Evolutionary conservation across 2,113 vertebrate species (phyloP).

Genomic region (Bubo blakistoni): DNA sequence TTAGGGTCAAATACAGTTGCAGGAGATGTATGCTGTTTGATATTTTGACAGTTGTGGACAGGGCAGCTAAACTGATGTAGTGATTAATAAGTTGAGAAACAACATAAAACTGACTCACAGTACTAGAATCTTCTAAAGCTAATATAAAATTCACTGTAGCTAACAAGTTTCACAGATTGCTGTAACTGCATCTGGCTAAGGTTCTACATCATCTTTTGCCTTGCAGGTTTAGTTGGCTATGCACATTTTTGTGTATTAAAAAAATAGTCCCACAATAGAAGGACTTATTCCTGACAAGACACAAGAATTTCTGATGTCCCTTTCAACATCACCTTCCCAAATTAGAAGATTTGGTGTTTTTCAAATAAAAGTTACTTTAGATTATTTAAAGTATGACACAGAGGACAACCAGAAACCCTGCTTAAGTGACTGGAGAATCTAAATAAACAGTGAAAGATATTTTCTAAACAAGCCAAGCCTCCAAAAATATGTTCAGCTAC

Average conservation of each 20-base stretch:
- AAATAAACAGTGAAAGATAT: background rate
- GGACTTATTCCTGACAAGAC: background rate
- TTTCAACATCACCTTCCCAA: background rate
- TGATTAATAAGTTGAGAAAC: background rate
- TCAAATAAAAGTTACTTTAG: background rate
- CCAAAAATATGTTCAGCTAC: background rate
- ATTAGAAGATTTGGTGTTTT: background rate
- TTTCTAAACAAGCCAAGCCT: background rate
- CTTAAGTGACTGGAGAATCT: accelerated
- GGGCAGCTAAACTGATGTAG: background rate
- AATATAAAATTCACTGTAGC: accelerated
- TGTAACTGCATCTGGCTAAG: background rate
- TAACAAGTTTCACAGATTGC: background rate
- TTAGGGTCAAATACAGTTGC: background rate
- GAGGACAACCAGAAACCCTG: too few species aligned
- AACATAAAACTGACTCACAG: accelerated
- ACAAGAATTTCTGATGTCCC: too few species aligned
- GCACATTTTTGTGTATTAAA: background rate
- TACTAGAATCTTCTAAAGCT: background rate
- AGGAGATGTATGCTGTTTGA: background rate
- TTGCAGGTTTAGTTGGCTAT: background rate
- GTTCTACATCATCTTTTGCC: background rate
- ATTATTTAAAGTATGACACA: too few species aligned
- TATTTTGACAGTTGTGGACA: background rate
- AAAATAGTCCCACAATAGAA: background rate